phyloP scores from a whole-genome alignment of 2,888 invertebrate genomes.

The Anthophora plumipes region DNA sequence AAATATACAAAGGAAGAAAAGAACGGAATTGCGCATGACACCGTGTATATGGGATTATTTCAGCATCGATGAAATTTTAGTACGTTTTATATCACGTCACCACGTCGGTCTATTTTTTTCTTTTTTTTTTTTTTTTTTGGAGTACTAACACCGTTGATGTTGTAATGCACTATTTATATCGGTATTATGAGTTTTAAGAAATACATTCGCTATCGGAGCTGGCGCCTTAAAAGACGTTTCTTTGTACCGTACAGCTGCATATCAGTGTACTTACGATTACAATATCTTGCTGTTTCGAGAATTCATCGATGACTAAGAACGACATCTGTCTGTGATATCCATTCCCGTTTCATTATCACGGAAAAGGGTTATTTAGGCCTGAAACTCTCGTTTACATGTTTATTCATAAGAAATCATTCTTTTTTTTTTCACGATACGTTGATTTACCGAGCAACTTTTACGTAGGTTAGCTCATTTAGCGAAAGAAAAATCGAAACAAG shows the following conservation, averaged over 20 bases:
- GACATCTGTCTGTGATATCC: constrained; percentile 5
- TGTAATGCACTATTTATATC: neutral
- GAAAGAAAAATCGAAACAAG: neutral
- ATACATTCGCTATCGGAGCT: neutral
- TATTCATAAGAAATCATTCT: neutral
- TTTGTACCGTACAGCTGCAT: constrained; percentile 2
- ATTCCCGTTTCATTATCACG: constrained; percentile 2
- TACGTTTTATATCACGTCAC: neutral
- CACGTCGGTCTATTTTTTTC: neutral
- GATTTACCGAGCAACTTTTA: neutral
- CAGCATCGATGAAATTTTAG: neutral
- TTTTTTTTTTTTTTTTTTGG: too few species aligned
- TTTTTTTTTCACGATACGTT: neutral
- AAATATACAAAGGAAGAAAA: too few species aligned
- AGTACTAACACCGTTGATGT: neutral
- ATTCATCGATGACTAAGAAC: constrained; percentile 19
- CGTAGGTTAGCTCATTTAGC: neutral
- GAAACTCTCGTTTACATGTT: neutral
- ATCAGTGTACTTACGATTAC: constrained; percentile 25
- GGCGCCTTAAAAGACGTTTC: constrained; percentile 17
- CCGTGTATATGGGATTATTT: neutral
- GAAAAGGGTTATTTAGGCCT: neutral
- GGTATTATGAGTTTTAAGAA: neutral
- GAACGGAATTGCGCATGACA: neutral
- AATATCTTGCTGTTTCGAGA: constrained; percentile 35